Evolutionary conservation across 2,888 invertebrate species (phyloP).

Genomic region (Nemoura dubitans): DNA sequence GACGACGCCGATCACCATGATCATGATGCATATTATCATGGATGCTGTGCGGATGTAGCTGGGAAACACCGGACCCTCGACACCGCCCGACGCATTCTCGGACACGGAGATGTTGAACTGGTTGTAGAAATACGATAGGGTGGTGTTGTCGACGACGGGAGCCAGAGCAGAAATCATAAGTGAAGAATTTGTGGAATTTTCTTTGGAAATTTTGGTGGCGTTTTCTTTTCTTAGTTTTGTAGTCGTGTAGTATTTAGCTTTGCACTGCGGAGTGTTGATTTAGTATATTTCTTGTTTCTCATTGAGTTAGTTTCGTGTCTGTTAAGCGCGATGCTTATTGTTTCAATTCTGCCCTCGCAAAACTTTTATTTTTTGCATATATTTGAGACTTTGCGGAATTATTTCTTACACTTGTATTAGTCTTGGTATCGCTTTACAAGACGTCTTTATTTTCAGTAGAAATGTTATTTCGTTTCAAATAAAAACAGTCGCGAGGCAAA

Average conservation of each 20-base stretch:
- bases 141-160: constrained; percentile 30
- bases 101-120: constrained; percentile 23
- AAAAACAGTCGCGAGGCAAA: neutral
- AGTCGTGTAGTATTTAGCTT: too few species aligned
- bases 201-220: neutral
- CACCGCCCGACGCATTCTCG: constrained; percentile 34
- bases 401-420: neutral
- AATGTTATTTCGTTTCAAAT: neutral
- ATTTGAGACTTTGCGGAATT: neutral
- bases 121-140: constrained; percentile 36
- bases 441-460: neutral
- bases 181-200: neutral
- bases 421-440: neutral
- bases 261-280: too few species aligned
- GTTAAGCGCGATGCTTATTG: too few species aligned
- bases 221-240: too few species aligned
- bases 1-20: constrained; percentile 89
- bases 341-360: too few species aligned
- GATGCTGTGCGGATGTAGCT: constrained; percentile 88
- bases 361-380: too few species aligned
- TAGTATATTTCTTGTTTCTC: too few species aligned
- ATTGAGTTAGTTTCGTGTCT: too few species aligned
- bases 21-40: constrained; percentile 86
- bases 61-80: constrained; percentile 66
- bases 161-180: constrained; percentile 36